phyloP scores from a whole-genome alignment of 2,113 vertebrate species.

The Pachycephala philippinensis region DNA sequence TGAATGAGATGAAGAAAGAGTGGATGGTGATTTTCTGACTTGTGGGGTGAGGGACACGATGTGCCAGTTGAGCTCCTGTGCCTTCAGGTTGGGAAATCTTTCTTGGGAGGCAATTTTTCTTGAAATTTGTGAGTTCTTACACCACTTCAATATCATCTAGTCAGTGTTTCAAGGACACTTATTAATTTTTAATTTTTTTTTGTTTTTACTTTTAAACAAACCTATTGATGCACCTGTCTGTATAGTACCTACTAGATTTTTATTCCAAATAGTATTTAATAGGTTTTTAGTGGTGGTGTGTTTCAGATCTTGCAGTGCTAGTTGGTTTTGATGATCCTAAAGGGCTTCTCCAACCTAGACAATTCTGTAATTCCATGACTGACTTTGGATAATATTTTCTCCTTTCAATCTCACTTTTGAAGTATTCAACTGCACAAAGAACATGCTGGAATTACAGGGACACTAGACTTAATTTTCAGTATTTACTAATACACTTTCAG shows the following conservation, averaged over 20 bases:
- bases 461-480: neutral
- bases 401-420: neutral
- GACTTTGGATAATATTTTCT: neutral
- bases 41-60: neutral
- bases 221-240: neutral
- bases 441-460: neutral
- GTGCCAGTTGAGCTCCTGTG: neutral
- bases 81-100: neutral
- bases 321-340: neutral
- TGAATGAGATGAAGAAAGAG: neutral
- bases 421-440: neutral
- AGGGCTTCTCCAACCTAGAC: accelerated
- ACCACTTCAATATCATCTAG: neutral
- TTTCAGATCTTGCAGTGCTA: neutral
- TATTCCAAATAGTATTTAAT: neutral
- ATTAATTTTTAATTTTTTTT: too few species aligned
- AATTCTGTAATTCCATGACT: neutral
- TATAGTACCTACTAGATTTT: neutral
- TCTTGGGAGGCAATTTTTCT: neutral
- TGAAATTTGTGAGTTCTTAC: neutral
- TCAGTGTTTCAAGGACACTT: too few species aligned
- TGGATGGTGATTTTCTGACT: neutral
- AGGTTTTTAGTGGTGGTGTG: neutral
- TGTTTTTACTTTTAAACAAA: neutral
- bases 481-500: neutral